These are phyloP conservation scores for Varanus salvator DNA, from an alignment of 2,113 vertebrate genomes.

Conservation along the genomic window DNA sequence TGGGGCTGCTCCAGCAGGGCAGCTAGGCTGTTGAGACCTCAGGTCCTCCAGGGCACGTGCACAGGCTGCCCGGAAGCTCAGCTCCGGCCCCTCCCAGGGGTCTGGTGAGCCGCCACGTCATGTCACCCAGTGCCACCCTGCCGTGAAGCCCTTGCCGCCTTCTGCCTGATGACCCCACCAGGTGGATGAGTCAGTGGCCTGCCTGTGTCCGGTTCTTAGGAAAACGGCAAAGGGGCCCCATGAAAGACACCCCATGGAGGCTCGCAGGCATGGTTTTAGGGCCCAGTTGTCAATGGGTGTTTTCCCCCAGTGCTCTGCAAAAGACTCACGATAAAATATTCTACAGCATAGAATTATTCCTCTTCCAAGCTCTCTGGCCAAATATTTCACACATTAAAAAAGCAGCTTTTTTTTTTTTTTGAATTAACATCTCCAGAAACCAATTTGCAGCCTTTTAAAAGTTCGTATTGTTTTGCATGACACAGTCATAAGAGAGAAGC, in stretches of 20 bases:
- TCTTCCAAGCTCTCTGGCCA: conserved; percentile 52
- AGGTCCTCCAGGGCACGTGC: no score
- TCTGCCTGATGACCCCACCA: no score
- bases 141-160: no score
- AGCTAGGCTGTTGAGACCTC: no score
- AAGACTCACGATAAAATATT: conserved; percentile 25
- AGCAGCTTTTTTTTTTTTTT: neutral
- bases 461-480: conserved; percentile 10
- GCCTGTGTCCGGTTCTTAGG: no score
- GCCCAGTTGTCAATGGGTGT: neutral
- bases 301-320: neutral
- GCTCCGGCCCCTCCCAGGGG: no score
- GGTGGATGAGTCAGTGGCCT: neutral
- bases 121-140: no score
- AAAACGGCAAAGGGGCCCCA: neutral
- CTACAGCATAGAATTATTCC: neutral
- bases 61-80: no score
- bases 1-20: no score
- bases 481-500: neutral
- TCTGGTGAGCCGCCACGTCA: no score
- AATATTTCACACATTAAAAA: conserved; percentile 4
- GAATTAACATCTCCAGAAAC: conserved; percentile 39
- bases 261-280: neutral
- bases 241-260: conserved; percentile 17
- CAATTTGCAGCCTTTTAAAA: conserved; percentile 33